phyloP scores from a whole-genome alignment of 2,113 vertebrate species.

The Otus sunia region DNA sequence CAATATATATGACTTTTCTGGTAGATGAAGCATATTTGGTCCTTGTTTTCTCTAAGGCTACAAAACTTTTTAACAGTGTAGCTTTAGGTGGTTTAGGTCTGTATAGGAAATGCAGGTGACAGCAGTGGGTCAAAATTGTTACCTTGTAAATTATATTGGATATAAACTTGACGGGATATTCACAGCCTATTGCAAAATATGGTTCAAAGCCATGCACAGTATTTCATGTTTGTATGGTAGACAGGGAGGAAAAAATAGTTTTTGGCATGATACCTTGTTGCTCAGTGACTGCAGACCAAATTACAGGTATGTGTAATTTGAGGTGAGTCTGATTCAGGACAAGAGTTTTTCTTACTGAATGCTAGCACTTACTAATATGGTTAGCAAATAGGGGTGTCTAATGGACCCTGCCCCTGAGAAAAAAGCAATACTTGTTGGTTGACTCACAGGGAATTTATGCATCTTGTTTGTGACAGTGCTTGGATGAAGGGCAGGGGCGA shows the following conservation, averaged over 20 bases:
- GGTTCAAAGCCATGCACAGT: not conserved
- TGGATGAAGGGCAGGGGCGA: not conserved
- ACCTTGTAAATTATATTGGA: not conserved
- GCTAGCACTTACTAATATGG: not conserved
- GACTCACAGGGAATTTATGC: not conserved
- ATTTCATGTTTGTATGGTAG: not conserved
- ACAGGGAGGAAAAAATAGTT: not conserved
- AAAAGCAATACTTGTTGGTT: not conserved
- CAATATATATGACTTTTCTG: not conserved
- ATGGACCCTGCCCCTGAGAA: not conserved
- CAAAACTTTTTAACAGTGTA: not conserved
- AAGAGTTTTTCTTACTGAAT: not conserved
- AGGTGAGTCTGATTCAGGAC: not conserved
- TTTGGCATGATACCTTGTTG: not conserved
- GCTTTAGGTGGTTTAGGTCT: not conserved
- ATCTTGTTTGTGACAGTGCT: not conserved
- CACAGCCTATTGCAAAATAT: not conserved
- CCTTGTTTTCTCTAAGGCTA: not conserved
- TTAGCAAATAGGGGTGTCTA: not conserved
- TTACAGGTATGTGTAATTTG: not conserved
- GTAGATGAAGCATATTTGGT: not conserved
- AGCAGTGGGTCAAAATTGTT: not conserved
- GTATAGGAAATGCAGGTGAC: not conserved
- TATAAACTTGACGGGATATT: not conserved
- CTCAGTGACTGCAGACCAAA: not conserved